Conservation (phyloP, 2,113 vertebrate genomes). For the Holacanthus passer region DNA sequence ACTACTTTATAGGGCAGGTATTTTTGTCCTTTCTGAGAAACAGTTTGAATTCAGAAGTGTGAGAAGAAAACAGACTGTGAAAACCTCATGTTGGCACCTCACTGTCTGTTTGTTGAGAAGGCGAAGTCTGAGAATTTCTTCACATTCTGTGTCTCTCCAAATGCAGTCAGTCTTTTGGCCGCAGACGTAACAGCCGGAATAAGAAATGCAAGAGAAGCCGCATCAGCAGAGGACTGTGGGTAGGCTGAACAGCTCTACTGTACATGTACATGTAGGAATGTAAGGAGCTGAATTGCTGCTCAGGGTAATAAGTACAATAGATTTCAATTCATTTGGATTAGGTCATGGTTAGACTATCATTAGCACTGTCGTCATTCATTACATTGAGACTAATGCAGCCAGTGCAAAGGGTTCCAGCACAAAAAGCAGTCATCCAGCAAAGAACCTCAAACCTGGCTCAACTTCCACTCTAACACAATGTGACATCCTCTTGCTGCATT, state of each 20-base stretch:
- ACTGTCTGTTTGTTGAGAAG: conserved; percentile 9
- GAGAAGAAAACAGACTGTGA: conserved; percentile 28
- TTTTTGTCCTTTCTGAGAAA: conserved; percentile 20
- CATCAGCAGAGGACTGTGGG: neutral
- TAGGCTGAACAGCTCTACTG: neutral
- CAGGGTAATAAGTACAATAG: neutral
- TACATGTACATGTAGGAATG: neutral
- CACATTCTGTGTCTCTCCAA: conserved; percentile 15
- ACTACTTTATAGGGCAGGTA: conserved; percentile 10
- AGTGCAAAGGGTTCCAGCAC: neutral
- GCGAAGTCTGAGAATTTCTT: conserved; percentile 19
- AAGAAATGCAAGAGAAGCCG: neutral
- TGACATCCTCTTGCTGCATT: neutral
- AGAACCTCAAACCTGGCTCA: neutral
- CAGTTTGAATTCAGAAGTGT: conserved; percentile 31
- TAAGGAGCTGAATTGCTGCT: neutral
- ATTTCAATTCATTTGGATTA: neutral
- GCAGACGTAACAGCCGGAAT: conserved; percentile 14
- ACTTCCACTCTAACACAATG: neutral
- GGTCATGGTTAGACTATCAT: neutral
- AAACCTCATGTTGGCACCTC: conserved; percentile 1
- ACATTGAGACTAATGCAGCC: neutral
- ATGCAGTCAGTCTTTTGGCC: conserved; percentile 12
- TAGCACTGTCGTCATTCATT: neutral
- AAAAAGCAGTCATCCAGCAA: neutral